These are phyloP conservation scores for Hipparchia semele DNA, from an alignment of 2,888 invertebrate species.

Conservation along the genomic window DNA sequence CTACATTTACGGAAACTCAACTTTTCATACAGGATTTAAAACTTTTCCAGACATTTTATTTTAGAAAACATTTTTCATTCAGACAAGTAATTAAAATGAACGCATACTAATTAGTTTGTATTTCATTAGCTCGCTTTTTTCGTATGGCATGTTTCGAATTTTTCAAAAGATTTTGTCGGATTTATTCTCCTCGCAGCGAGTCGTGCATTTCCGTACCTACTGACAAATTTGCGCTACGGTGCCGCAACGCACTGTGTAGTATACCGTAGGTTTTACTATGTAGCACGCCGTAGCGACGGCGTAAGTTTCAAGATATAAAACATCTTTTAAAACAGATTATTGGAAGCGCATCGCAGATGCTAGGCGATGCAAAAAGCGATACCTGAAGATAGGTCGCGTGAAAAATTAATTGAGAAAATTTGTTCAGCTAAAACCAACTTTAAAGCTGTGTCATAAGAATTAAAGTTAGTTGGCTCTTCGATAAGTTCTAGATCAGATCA, in stretches of 20 bases:
- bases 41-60: constrained; percentile 6
- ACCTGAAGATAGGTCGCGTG: not conserved
- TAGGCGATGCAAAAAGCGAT: constrained; percentile 5
- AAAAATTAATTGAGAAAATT: not conserved
- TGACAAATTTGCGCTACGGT: no score
- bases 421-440: not conserved
- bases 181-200: no score
- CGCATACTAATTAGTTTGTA: not conserved
- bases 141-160: no score
- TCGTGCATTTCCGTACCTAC: no score
- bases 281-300: no score
- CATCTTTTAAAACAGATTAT: not conserved
- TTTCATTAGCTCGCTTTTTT: no score
- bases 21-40: constrained; percentile 11
- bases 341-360: not conserved
- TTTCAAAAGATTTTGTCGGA: no score
- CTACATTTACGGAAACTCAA: constrained; percentile 9
- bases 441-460: not conserved
- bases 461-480: not conserved
- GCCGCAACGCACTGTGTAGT: no score
- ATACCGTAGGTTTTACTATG: no score
- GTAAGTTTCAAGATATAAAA: no score
- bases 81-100: not conserved
- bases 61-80: not conserved
- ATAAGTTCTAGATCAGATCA: not conserved